These are phyloP conservation scores for Apamea epomidion DNA, from an alignment of 2,888 invertebrate species.

Conservation along the genomic window DNA sequence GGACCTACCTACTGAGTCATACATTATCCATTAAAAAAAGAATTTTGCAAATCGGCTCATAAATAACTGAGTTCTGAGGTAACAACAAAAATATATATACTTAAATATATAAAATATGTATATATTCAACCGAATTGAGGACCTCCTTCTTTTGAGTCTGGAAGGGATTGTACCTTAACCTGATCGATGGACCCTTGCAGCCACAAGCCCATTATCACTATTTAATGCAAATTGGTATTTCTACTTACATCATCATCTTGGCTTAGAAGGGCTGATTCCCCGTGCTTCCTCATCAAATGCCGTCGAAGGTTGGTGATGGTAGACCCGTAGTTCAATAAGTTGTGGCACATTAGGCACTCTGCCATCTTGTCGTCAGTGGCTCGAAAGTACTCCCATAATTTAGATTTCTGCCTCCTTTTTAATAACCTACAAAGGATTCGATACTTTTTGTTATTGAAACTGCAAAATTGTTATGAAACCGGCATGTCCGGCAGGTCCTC, in stretches of 20 bases:
- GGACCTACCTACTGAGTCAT: too few relatives aligned
- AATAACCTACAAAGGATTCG: neutral
- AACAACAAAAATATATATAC: too few relatives aligned
- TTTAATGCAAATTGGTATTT: neutral
- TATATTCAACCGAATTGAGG: too few relatives aligned
- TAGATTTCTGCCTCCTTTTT: neutral
- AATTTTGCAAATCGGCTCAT: too few relatives aligned
- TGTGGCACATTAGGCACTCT: slow-evolving; percentile 70
- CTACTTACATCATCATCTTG: neutral
- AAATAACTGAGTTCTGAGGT: too few relatives aligned
- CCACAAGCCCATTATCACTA: too few relatives aligned
- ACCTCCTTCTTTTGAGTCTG: too few relatives aligned
- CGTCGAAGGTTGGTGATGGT: slow-evolving; percentile 42
- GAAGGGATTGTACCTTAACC: too few relatives aligned
- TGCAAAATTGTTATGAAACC: neutral
- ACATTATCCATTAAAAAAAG: too few relatives aligned
- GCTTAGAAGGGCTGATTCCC: neutral
- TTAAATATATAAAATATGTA: too few relatives aligned
- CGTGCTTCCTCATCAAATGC: slow-evolving; percentile 40
- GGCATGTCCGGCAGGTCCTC: neutral
- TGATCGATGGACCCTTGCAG: too few relatives aligned
- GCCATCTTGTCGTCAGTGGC: slow-evolving; percentile 64
- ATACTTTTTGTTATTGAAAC: neutral
- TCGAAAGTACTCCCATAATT: slow-evolving; percentile 70
- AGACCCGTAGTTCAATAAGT: slow-evolving; percentile 2